Evolutionary conservation across 2,113 vertebrate species (phyloP).

Genomic region (Cyanocitta stelleri): DNA sequence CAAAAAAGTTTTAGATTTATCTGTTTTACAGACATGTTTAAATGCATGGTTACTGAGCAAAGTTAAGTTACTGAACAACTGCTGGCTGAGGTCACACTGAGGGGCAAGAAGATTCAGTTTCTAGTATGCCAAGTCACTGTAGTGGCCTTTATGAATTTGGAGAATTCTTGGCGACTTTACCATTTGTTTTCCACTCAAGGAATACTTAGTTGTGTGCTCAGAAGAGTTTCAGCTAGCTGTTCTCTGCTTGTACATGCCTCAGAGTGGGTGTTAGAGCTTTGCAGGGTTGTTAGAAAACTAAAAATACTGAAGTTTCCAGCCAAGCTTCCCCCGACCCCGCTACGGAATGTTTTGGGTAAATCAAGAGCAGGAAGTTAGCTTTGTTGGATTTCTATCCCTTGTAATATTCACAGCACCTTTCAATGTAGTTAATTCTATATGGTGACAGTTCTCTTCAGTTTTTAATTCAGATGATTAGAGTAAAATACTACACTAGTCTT

Average conservation of each 20-base stretch:
- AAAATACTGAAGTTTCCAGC: not conserved
- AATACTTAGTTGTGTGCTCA: not conserved
- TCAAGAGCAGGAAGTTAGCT: not conserved
- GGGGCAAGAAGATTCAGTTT: not conserved
- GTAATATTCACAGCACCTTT: not conserved
- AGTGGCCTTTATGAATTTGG: not conserved
- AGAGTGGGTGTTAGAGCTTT: not conserved
- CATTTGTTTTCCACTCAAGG: not conserved
- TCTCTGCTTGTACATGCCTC: not conserved
- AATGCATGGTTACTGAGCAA: not conserved
- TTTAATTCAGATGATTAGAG: not conserved
- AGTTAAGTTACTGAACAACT: not conserved
- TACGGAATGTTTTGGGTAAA: not conserved
- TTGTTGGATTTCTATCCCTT: not conserved
- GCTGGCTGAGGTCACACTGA: not conserved
- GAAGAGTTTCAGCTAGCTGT: not conserved
- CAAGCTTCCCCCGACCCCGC: rapidly evolving
- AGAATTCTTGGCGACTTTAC: not conserved
- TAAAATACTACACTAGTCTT: not conserved
- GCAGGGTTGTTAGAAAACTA: not conserved
- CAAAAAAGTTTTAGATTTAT: not conserved
- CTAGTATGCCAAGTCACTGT: not conserved
- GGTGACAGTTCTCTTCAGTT: not conserved
- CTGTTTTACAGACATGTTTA: not conserved
- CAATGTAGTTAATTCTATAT: rapidly evolving